phyloP scores from a whole-genome alignment of 2,888 invertebrate species.

The Hydriomena furcata region DNA sequence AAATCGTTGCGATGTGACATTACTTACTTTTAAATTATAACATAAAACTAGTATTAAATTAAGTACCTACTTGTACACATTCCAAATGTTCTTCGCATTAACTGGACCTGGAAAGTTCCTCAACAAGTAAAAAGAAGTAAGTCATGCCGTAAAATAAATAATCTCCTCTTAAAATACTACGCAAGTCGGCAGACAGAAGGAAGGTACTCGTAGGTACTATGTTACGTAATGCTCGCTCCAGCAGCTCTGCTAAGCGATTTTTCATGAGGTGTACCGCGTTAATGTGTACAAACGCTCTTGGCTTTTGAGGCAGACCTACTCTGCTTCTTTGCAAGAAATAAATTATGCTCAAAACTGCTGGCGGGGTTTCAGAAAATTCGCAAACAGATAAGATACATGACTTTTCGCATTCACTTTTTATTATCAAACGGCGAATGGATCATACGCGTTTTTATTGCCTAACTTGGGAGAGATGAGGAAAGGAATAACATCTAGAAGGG shows the following conservation, averaged over 20 bases:
- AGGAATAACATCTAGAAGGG: conserved; percentile 22
- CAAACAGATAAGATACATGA: conserved; percentile 58
- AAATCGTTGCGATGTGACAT: conserved; percentile 43
- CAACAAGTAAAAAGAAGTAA: conserved; percentile 7
- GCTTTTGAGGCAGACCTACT: conserved; percentile 68
- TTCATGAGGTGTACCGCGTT: conserved; percentile 78
- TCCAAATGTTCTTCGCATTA: too few relatives aligned
- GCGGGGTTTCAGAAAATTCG: conserved; percentile 57
- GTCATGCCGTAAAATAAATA: conserved; percentile 26
- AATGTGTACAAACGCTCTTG: conserved; percentile 79
- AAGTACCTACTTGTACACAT: too few relatives aligned
- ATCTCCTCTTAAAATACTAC: conserved; percentile 36
- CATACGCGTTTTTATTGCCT: conserved; percentile 31
- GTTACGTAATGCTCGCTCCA: conserved; percentile 55
- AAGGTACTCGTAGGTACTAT: conserved; percentile 34
- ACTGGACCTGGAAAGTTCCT: conserved; percentile 4
- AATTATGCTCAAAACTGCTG: conserved; percentile 71
- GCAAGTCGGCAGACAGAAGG: conserved; percentile 37
- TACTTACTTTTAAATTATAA: conserved; percentile 21
- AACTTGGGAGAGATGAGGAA: conserved; percentile 27
- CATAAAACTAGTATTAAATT: too few relatives aligned
- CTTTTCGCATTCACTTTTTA: conserved; percentile 33
- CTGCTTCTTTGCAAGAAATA: conserved; percentile 77
- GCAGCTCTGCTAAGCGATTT: conserved; percentile 77
- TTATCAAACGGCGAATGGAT: conserved; percentile 33